A percentile compares a stretch with the other conserved stretches of the same genome.
These are phyloP conservation scores for Pseudococcus viburni DNA, from an alignment of 2,888 invertebrate genomes.

Conservation along the genomic window DNA sequence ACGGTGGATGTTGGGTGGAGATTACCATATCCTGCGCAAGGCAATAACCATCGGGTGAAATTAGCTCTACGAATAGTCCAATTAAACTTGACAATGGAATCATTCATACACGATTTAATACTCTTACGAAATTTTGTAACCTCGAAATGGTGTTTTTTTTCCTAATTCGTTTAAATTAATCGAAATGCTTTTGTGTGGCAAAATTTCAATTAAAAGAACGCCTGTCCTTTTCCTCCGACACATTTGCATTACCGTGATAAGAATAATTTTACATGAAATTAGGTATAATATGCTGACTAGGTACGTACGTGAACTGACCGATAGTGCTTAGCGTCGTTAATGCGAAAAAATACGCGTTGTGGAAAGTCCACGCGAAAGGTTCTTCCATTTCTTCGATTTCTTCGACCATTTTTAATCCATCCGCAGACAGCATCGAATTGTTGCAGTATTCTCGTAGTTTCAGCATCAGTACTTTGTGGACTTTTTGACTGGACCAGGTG, in stretches of 20 bases:
- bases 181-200: not conserved
- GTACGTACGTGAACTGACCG: conserved; percentile 75
- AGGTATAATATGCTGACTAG: too few relatives aligned
- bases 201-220: conserved; percentile 9
- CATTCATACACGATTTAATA: conserved; percentile 11
- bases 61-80: not conserved
- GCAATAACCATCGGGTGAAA: conserved; percentile 16
- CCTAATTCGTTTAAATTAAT: not conserved
- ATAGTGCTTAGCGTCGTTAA: conserved; percentile 93
- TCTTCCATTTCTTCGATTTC: conserved; percentile 71
- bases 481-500: conserved; percentile 74
- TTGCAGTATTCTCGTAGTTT: conserved; percentile 82
- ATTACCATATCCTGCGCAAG: conserved; percentile 86
- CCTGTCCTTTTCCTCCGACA: not conserved
- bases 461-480: conserved; percentile 76
- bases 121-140: conserved; percentile 14
- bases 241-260: not conserved
- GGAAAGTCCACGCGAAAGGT: conserved; percentile 87
- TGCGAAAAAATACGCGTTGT: conserved; percentile 92
- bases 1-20: conserved; percentile 86
- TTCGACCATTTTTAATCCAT: conserved; percentile 42
- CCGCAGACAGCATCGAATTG: conserved; percentile 76
- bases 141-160: conserved; percentile 3
- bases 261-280: not conserved
- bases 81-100: conserved; percentile 53